Evolutionary conservation across 2,113 vertebrate species (phyloP).

Genomic region (Onychorhynchus coronatus): DNA sequence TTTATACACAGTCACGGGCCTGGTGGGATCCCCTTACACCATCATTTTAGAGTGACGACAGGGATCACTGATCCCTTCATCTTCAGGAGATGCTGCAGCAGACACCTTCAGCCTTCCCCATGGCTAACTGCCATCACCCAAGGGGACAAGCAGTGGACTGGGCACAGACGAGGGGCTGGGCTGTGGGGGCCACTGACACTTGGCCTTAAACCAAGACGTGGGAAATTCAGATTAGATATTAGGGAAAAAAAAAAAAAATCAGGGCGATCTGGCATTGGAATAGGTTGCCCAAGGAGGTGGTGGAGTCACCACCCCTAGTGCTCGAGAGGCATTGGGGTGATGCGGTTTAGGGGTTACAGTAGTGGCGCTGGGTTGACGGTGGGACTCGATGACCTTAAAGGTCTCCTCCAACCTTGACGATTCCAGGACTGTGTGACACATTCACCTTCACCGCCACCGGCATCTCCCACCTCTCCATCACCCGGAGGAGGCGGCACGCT

Average conservation of each 20-base stretch:
- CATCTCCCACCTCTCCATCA: not conserved
- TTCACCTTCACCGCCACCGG: not conserved
- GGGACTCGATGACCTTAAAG: not conserved
- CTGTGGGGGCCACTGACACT: accelerated
- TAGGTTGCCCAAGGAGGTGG: not conserved
- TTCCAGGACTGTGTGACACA: accelerated
- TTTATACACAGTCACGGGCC: accelerated
- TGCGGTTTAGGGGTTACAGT: not conserved
- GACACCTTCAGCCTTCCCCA: not conserved
- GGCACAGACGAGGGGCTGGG: accelerated
- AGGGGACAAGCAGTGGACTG: not conserved
- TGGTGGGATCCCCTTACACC: not conserved
- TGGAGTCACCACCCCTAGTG: not conserved
- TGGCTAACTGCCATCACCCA: not conserved
- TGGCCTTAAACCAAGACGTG: not conserved
- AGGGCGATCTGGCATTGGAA: not conserved
- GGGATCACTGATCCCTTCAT: not conserved
- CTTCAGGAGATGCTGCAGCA: not conserved
- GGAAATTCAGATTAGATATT: not conserved
- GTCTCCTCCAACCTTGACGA: not conserved
- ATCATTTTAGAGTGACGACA: not conserved
- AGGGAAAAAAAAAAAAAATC: not conserved
- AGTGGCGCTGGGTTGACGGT: not conserved
- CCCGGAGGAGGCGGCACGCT: not conserved
- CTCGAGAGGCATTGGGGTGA: not conserved